Evolutionary conservation across 2,113 vertebrate genomes (phyloP), one percentile per base, ranked within the genome.

Genomic region (Agapornis roseicollis): DNA sequence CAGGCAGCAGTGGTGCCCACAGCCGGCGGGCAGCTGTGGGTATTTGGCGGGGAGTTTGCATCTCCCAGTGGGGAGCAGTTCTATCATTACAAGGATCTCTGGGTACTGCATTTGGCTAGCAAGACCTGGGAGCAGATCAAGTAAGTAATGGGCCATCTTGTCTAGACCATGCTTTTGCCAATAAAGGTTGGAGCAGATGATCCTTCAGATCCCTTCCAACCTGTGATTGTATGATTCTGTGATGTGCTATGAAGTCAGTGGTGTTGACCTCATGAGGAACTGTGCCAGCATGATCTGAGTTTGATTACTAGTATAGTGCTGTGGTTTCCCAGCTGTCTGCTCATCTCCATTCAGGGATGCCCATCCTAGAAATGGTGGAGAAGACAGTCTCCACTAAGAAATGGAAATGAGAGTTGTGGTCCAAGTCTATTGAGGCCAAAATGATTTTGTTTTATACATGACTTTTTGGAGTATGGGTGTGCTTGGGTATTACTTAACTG

Each of bases 71-170:
- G 99, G 44, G 99, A 99, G 42, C 99, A 99, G 97, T 99, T 99
- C 97, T 99, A 99, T 95, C 99, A 99, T 93, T 99, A 99, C 97
- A 99, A 98, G 96, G 99, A 99, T 95, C 99, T 99, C 28, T 99
- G 99, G 99, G 99, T 99, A 46, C 98, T 99, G 94, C 99, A 99
- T 88, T 97, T 99, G 96, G 98, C 97, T 77, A 99, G 98, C 85
- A 98, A 97, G 96, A 98, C 98, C 37, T 99, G 99, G 99, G 99
- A 99, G 76, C 99, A 99, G 95, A 98, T 99, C 98, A 99, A 98
- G 99, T 99, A 97, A 95, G 98, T 96, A 46, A 39, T 64, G 65
- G 18, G 14, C 18, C 29, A 17, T 77, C 63, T 1, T 50, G 28
- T n/a, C 37, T 18, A n/a, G 10, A 3, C 12, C 1, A 0, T 18